Conservation (phyloP, 2,113 vertebrate species). For the Myotis davidii region DNA sequence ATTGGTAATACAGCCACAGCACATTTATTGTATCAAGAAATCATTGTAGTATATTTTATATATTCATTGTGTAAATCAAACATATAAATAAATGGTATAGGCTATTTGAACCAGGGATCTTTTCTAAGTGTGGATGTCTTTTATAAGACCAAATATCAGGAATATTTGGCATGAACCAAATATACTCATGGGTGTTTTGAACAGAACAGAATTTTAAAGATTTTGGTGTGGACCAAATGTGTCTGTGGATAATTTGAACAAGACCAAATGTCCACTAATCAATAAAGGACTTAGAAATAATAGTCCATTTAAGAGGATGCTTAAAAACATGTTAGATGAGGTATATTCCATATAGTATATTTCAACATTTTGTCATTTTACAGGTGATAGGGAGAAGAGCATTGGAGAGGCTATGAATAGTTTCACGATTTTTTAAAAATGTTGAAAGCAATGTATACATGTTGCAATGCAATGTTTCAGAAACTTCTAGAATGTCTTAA, state of each 20-base stretch:
- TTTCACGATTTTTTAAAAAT: neutral
- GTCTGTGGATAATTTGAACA: neutral
- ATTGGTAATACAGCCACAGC: neutral
- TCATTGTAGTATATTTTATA: neutral
- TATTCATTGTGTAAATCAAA: neutral
- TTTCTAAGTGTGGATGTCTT: neutral
- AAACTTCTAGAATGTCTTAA: slow-evolving; percentile 52
- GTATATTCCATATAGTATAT: accelerated
- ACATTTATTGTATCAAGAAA: neutral
- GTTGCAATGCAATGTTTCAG: slow-evolving; percentile 48
- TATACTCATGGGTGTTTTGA: neutral
- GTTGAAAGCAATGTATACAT: neutral
- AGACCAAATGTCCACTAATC: neutral
- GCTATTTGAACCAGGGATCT: neutral
- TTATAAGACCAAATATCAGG: neutral
- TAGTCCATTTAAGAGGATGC: neutral
- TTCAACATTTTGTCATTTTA: slow-evolving; percentile 12
- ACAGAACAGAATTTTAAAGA: neutral
- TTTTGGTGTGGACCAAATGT: neutral
- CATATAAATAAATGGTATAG: neutral
- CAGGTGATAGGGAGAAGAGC: neutral
- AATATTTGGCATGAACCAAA: neutral
- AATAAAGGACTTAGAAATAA: neutral
- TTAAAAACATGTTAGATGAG: accelerated
- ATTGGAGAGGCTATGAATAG: neutral